Evolutionary conservation across 2,797 vertebrate genomes (phyloP).

Genomic region (Poecilia velifera): DNA sequence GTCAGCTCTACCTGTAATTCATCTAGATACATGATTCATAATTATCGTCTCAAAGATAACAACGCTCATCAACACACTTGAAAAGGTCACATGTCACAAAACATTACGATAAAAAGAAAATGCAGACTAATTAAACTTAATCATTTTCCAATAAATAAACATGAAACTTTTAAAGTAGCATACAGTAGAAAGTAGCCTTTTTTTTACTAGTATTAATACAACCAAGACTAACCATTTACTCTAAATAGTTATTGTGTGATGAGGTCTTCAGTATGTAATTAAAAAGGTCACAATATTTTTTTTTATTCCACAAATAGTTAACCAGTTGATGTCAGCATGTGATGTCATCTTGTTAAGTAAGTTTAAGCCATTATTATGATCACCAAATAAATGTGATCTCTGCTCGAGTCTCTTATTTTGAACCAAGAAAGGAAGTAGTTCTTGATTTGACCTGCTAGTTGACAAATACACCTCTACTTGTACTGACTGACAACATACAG

Average conservation of each 20-base stretch:
- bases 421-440: not conserved
- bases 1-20: slow-evolving; percentile 4
- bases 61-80: not conserved
- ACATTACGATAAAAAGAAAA: not conserved
- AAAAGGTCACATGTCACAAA: slow-evolving; percentile 7
- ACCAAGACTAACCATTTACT: not conserved
- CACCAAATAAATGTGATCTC: not conserved
- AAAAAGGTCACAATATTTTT: no score
- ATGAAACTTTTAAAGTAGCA: not conserved
- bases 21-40: slow-evolving; percentile 6
- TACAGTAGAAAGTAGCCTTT: not conserved
- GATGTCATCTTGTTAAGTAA: no score
- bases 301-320: not conserved
- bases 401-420: not conserved
- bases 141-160: not conserved
- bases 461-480: not conserved
- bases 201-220: no score
- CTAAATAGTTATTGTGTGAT: not conserved
- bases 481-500: not conserved
- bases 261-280: not conserved
- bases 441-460: not conserved
- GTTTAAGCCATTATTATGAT: not conserved
- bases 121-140: not conserved
- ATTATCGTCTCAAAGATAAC: slow-evolving; percentile 17
- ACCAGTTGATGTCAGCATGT: no score